Conservation (phyloP, 2,797 vertebrate species). For the Sebastes nivosus region DNA sequence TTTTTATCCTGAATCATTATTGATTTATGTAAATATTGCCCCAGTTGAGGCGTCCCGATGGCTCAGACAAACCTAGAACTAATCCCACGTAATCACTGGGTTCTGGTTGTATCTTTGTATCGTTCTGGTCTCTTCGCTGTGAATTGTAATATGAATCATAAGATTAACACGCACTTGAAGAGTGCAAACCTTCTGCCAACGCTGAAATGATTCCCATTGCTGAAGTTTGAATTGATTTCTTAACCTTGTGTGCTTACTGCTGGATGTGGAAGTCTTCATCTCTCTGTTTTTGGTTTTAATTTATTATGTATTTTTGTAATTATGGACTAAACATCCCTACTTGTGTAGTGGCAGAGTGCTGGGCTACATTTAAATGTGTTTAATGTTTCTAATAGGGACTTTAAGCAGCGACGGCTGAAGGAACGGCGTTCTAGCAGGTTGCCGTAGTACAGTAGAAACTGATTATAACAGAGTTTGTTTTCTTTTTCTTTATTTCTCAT, state of each 20-base stretch:
- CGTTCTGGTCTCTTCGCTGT: neutral
- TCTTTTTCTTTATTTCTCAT: too few species aligned
- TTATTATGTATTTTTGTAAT: neutral
- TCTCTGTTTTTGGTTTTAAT: neutral
- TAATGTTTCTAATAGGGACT: too few species aligned
- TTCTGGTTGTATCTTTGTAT: conserved; percentile 3
- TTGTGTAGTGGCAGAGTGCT: neutral
- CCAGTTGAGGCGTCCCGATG: conserved; percentile 25
- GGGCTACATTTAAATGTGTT: too few species aligned
- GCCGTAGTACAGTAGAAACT: too few species aligned
- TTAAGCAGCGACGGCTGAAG: too few species aligned
- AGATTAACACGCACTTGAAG: conserved; percentile 8
- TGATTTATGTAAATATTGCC: conserved; percentile 63
- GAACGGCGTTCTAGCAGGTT: too few species aligned
- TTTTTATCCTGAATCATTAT: conserved; percentile 35
- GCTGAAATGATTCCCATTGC: neutral
- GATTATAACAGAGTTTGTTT: too few species aligned
- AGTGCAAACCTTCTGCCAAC: neutral
- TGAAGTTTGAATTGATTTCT: neutral
- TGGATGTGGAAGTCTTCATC: neutral
- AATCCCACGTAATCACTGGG: conserved; percentile 32
- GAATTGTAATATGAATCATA: conserved; percentile 6
- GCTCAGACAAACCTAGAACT: conserved; percentile 27
- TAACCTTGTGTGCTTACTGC: neutral
- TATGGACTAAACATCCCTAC: neutral